A percentile compares a stretch with the other conserved stretches of the same genome.
These are phyloP conservation scores for Temnothorax unifasciatus DNA, from an alignment of 2,888 invertebrate genomes.

Conservation along the genomic window DNA sequence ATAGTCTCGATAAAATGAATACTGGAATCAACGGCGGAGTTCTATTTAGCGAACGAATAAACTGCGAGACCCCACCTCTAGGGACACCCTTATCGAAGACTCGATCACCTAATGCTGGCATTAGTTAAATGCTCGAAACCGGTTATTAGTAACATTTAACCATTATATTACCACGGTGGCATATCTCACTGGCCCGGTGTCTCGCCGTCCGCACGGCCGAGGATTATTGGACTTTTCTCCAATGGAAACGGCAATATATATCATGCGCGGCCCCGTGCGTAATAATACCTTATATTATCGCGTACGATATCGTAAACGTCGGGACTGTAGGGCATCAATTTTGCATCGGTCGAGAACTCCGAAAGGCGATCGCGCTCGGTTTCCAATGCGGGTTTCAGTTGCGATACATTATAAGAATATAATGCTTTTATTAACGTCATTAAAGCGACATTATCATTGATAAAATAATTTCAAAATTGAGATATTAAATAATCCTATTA, in stretches of 20 bases:
- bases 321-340: conserved; percentile 42
- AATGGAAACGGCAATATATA: conserved; percentile 65
- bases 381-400: background rate
- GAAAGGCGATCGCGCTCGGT: conserved; percentile 20
- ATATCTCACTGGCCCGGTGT: conserved; percentile 67
- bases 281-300: conserved; percentile 64
- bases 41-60: conserved; percentile 71
- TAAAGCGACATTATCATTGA: conserved; percentile 5
- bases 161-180: conserved; percentile 65
- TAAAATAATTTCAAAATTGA: background rate
- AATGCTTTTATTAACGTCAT: conserved; percentile 2
- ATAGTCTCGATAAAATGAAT: conserved; percentile 68
- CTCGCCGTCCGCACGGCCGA: conserved; percentile 59
- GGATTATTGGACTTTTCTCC: conserved; percentile 73
- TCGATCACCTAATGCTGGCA: conserved; percentile 75
- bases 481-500: background rate
- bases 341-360: conserved; percentile 20
- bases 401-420: background rate
- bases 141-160: conserved; percentile 78
- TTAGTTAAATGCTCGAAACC: conserved; percentile 77
- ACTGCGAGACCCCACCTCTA: conserved; percentile 61
- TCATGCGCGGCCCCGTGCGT: conserved; percentile 56
- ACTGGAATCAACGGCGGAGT: conserved; percentile 69
- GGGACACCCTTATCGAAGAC: conserved; percentile 70
- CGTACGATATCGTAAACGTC: conserved; percentile 56